phyloP scores from a whole-genome alignment of 2,113 vertebrate species.

The Protomyctophum bolini region DNA sequence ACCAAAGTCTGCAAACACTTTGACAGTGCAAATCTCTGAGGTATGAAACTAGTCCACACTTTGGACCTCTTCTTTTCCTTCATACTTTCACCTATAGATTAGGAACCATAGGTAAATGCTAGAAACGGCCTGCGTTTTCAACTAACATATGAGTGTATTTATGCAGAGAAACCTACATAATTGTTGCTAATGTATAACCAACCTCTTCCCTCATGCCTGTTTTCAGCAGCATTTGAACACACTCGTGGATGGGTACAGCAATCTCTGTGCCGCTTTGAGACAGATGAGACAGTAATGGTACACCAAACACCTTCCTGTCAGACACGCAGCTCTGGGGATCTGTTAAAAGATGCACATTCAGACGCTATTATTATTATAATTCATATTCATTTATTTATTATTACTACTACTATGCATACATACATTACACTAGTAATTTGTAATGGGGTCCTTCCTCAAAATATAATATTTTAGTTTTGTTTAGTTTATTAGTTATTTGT shows the following conservation, averaged over 20 bases:
- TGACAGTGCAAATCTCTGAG: too few relatives aligned
- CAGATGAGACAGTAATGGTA: slow-evolving; percentile 84
- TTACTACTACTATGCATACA: background rate
- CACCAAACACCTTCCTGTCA: slow-evolving; percentile 83
- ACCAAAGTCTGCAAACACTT: too few relatives aligned
- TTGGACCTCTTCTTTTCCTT: too few relatives aligned
- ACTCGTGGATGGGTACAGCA: slow-evolving; percentile 91
- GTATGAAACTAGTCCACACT: too few relatives aligned
- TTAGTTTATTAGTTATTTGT: background rate
- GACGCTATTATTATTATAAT: background rate
- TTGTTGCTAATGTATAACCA: background rate
- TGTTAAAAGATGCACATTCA: slow-evolving; percentile 35
- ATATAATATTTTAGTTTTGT: background rate
- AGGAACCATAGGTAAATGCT: too few relatives aligned
- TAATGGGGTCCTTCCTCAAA: background rate
- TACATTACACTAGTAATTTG: background rate
- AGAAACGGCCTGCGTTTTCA: too few relatives aligned
- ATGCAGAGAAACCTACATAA: too few relatives aligned
- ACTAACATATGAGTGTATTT: too few relatives aligned
- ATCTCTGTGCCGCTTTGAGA: slow-evolving; percentile 81
- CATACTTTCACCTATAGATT: too few relatives aligned
- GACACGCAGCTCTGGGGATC: slow-evolving; percentile 48
- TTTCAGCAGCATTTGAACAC: slow-evolving; percentile 88
- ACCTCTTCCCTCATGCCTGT: slow-evolving; percentile 94
- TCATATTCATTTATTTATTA: too few relatives aligned